These are phyloP conservation scores for Dipodomys stephensi DNA, from an alignment of 2,113 vertebrate species.

Conservation along the genomic window DNA sequence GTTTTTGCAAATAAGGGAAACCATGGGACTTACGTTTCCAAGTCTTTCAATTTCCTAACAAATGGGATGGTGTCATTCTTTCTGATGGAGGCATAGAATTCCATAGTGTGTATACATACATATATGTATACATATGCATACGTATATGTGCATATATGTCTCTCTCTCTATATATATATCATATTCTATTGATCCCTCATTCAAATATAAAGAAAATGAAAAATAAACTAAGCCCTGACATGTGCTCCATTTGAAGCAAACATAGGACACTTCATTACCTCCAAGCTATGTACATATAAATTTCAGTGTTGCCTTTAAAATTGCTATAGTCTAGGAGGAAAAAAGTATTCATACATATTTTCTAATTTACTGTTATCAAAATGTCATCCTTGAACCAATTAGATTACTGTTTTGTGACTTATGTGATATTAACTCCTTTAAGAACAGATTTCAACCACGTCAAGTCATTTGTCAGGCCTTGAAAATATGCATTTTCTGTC, in stretches of 20 bases:
- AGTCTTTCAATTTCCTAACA: too few relatives aligned
- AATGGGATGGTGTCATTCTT: too few relatives aligned
- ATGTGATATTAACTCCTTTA: slow-evolving; percentile 36
- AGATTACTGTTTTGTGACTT: slow-evolving; percentile 51
- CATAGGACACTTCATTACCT: neutral
- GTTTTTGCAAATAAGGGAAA: too few relatives aligned
- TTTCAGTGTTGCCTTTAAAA: neutral
- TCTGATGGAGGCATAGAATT: too few relatives aligned
- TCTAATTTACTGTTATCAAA: neutral
- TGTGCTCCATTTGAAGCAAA: neutral
- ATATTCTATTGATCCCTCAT: neutral
- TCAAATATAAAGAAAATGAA: too few relatives aligned
- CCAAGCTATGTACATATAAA: too few relatives aligned
- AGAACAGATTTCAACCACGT: slow-evolving; percentile 47
- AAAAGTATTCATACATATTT: neutral
- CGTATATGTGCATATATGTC: too few relatives aligned
- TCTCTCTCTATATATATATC: neutral
- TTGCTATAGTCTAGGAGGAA: neutral
- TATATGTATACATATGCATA: too few relatives aligned
- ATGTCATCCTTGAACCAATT: neutral
- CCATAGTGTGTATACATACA: too few relatives aligned
- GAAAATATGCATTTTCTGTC: slow-evolving; percentile 52
- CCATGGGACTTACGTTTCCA: too few relatives aligned
- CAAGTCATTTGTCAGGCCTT: slow-evolving; percentile 64
- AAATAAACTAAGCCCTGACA: neutral